Conservation (phyloP, 2,113 vertebrate species). For the Mystacornis crossleyi region DNA sequence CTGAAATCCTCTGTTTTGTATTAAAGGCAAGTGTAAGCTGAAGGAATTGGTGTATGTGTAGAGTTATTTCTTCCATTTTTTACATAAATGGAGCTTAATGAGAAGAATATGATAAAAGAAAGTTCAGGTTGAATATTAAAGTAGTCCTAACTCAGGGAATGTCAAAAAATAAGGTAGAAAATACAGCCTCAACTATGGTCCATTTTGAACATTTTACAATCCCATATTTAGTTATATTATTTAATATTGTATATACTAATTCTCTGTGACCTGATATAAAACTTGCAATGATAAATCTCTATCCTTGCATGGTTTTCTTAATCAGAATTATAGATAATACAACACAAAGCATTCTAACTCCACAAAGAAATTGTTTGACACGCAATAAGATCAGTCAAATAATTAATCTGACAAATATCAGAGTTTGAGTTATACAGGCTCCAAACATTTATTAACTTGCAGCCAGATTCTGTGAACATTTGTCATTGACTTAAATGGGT, state of each 20-base stretch:
- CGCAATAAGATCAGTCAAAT: constrained; percentile 62
- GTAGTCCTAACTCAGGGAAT: not conserved
- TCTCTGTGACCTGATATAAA: not conserved
- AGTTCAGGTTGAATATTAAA: not conserved
- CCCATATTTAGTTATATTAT: not conserved
- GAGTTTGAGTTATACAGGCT: constrained; percentile 49
- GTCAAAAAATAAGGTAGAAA: not conserved
- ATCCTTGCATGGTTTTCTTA: not conserved
- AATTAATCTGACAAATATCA: constrained; percentile 67
- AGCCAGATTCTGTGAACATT: constrained; percentile 70
- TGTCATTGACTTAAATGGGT: constrained; percentile 67
- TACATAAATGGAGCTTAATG: not conserved
- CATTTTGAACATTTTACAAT: not conserved
- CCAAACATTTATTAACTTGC: constrained; percentile 69
- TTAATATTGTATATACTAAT: not conserved
- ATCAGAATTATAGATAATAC: constrained; percentile 9
- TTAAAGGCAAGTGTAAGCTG: constrained; percentile 75
- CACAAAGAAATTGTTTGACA: constrained; percentile 46
- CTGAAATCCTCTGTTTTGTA: constrained; percentile 73
- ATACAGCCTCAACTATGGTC: not conserved
- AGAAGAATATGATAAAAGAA: not conserved
- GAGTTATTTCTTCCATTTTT: constrained; percentile 61
- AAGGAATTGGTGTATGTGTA: constrained; percentile 66
- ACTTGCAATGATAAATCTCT: not conserved
- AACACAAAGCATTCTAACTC: not conserved